Evolutionary conservation across 2,797 vertebrate species (phyloP), one percentile per base, ranked within the genome.

Genomic region (Poecilia velifera): DNA sequence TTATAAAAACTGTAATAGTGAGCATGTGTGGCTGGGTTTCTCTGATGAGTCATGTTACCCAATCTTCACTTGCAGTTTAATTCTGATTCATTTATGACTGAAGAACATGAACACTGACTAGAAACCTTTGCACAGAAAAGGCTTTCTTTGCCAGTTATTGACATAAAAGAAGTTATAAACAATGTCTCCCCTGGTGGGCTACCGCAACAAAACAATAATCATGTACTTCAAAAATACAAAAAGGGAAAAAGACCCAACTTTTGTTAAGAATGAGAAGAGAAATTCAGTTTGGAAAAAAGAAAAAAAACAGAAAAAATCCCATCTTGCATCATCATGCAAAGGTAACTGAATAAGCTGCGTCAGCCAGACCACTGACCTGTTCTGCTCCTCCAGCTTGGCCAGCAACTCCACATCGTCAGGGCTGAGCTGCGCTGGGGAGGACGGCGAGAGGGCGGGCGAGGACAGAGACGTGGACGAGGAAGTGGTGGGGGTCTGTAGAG

Each of bases 381-480:
- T 99, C 90, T 99, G 98, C 81, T 99, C 98, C 88, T 99, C 98
- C 43, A 99, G 96, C 86, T 98, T 99, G 91, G 98, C 98, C 0
- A 99, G 96, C 55, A 99, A 94, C 86, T 99, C 96, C 88, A 98
- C 89, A 76, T 99, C 98, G 12, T 99, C 98, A 1, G 98, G 98
- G 93, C 97, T 99, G 83, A 99, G 95, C 86, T 96, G 96, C n/a
- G 93, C 92, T 0, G 98, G 97, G 0, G 98, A 97, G 70, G 95
- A 92, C 0, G 95, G 95, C 0, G 97, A 98, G n/a, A 97, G 93
- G 1, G 95, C 96, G 0, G 97, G 97, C 0, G 97, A 98, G 49
- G 97, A 98, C 72, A 97, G 93, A 0, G 97, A 97, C 57, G 97
- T 96, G 57, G 98, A 97, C 25, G 98, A 96, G 59, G 98, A 96